phyloP scores from a whole-genome alignment of 2,888 invertebrate species.

The Troides helena region DNA sequence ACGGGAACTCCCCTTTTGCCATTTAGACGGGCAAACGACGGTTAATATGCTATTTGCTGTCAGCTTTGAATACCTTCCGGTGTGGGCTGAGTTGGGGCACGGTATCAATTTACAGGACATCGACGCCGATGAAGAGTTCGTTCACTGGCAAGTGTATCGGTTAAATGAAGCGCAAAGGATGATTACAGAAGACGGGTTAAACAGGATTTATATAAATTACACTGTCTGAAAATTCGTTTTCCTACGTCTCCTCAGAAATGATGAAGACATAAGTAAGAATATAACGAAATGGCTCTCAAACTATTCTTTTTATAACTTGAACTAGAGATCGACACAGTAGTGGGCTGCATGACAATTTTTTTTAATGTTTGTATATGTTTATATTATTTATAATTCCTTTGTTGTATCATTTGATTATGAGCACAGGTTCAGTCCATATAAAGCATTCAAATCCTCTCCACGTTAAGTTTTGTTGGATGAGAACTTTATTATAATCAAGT shows the following conservation, averaged over 20 bases:
- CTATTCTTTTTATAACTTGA: background rate
- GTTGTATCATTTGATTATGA: too few species aligned
- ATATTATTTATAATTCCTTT: too few species aligned
- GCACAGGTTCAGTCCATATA: too few species aligned
- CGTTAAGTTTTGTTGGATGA: too few species aligned
- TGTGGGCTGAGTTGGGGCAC: conserved; percentile 35
- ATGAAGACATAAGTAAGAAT: background rate
- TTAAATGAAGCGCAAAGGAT: conserved; percentile 7
- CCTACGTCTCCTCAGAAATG: background rate
- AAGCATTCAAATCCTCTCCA: too few species aligned
- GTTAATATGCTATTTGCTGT: conserved; percentile 18
- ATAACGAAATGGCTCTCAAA: background rate
- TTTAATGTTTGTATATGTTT: too few species aligned
- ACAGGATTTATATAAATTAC: background rate
- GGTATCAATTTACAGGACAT: conserved; percentile 48
- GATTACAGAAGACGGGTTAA: conserved; percentile 8
- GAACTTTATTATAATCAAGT: too few species aligned
- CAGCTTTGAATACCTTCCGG: conserved; percentile 44
- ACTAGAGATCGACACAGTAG: too few species aligned
- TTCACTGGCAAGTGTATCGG: conserved; percentile 36
- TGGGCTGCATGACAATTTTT: too few species aligned
- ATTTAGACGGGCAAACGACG: conserved; percentile 17
- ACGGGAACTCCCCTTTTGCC: conserved; percentile 28
- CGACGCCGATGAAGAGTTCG: conserved; percentile 45
- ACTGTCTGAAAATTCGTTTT: background rate